These are phyloP conservation scores for Trachythela sp. DNA, from an alignment of 64 coral and sea anemone species.

Conservation along the genomic window DNA sequence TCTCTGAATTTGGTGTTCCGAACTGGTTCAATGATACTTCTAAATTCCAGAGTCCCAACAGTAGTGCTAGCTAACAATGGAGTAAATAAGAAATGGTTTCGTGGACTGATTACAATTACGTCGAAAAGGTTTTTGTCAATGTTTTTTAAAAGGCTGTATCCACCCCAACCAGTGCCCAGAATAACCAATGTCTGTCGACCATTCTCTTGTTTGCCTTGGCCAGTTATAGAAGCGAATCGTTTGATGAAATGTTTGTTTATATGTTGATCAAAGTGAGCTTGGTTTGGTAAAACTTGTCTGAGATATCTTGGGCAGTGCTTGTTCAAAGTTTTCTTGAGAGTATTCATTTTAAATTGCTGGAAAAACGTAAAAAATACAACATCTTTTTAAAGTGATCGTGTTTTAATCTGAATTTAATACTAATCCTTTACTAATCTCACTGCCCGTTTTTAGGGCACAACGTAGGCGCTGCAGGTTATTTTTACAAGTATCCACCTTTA, in stretches of 20 bases:
- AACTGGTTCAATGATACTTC: slow-evolving; percentile 94
- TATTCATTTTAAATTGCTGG: not conserved
- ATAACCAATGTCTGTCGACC: slow-evolving; percentile 67
- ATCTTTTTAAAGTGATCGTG: not conserved
- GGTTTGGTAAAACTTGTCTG: not conserved
- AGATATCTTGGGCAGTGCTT: not conserved
- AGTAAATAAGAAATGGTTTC: slow-evolving; percentile 95
- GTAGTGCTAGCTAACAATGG: slow-evolving; percentile 91
- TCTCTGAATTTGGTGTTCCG: slow-evolving; percentile 91
- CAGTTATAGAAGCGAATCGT: not conserved
- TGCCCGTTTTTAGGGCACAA: not conserved
- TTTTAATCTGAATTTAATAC: not conserved
- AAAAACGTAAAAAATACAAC: not conserved
- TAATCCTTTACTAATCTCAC: too few relatives aligned
- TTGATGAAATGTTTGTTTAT: not conserved
- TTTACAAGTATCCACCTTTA: too few relatives aligned
- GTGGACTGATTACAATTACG: slow-evolving; percentile 90
- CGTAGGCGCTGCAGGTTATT: not conserved
- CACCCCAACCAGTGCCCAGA: slow-evolving; percentile 91
- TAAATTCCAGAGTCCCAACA: slow-evolving; percentile 91
- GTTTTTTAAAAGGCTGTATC: slow-evolving; percentile 89
- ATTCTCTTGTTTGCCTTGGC: not conserved
- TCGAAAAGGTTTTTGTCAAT: slow-evolving; percentile 94
- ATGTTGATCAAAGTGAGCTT: not conserved
- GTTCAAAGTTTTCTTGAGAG: not conserved